phyloP scores from a whole-genome alignment of 2,797 vertebrate genomes.

The Alca torda region DNA sequence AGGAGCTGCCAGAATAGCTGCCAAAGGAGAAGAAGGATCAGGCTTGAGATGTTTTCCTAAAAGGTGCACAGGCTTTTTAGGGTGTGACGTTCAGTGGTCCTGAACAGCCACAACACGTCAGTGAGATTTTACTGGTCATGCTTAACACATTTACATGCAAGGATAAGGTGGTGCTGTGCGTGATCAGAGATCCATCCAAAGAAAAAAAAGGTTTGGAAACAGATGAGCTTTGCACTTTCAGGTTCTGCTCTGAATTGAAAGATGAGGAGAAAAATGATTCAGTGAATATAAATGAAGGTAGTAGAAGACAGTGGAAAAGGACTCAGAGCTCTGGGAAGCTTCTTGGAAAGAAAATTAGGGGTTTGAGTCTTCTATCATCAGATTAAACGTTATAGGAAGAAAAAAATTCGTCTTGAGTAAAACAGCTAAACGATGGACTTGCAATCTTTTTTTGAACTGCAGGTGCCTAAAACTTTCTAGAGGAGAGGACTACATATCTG shows the following conservation, averaged over 20 bases:
- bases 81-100: not conserved
- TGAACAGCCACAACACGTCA: not conserved
- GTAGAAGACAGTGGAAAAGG: not conserved
- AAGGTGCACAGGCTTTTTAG: not conserved
- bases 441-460: not conserved
- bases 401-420: not conserved
- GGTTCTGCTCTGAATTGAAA: not conserved
- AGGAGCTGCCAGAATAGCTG: not conserved
- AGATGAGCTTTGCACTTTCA: not conserved
- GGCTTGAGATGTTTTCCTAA: not conserved
- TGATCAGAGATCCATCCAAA: not conserved
- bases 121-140: not conserved
- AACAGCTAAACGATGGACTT: not conserved
- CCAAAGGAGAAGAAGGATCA: not conserved
- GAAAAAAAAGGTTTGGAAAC: not conserved
- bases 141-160: not conserved
- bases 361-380: not conserved
- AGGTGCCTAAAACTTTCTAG: not conserved
- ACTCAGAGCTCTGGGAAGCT: not conserved
- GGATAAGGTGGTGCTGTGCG: not conserved
- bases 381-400: not conserved
- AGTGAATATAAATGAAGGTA: not conserved
- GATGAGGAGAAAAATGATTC: not conserved
- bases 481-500: not conserved
- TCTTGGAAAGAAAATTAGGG: not conserved